Evolutionary conservation across 2,888 invertebrate species (phyloP).

Genomic region (Frankliniella intonsa): DNA sequence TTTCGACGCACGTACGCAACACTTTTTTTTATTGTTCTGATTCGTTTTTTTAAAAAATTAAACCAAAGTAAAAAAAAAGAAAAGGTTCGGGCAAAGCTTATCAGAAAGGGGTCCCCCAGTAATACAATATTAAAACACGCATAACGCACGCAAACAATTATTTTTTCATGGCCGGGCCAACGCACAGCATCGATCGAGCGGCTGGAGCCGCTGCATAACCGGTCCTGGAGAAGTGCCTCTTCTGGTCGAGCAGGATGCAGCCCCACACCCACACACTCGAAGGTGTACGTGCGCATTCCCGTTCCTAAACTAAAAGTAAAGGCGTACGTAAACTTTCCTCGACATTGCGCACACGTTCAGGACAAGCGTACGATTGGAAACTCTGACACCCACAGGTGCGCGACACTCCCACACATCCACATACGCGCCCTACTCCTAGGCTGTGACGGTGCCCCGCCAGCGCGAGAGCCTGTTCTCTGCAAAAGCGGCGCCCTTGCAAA

Average conservation of each 20-base stretch:
- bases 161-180: slow-evolving; percentile 6
- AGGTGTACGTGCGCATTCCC: neutral
- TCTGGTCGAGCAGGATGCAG: too few species aligned
- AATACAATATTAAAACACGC: slow-evolving; percentile 27
- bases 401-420: too few species aligned
- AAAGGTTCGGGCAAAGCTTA: neutral
- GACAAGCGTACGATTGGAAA: neutral
- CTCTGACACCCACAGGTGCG: too few species aligned
- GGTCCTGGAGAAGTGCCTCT: neutral
- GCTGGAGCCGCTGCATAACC: too few species aligned
- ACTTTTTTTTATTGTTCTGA: neutral
- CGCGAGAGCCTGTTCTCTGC: too few species aligned
- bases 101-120: slow-evolving; percentile 13
- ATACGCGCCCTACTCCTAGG: too few species aligned
- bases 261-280: neutral
- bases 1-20: neutral
- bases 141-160: slow-evolving; percentile 25
- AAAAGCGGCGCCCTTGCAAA: too few species aligned
- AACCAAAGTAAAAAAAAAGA: neutral
- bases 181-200: slow-evolving; percentile 7
- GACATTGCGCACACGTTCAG: neutral
- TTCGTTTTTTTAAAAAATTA: neutral
- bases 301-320: neutral
- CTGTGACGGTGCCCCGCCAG: too few species aligned
- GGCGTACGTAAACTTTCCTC: neutral